These are phyloP conservation scores for Cichladusa arquata DNA, from an alignment of 2,113 vertebrate genomes.

Conservation along the genomic window DNA sequence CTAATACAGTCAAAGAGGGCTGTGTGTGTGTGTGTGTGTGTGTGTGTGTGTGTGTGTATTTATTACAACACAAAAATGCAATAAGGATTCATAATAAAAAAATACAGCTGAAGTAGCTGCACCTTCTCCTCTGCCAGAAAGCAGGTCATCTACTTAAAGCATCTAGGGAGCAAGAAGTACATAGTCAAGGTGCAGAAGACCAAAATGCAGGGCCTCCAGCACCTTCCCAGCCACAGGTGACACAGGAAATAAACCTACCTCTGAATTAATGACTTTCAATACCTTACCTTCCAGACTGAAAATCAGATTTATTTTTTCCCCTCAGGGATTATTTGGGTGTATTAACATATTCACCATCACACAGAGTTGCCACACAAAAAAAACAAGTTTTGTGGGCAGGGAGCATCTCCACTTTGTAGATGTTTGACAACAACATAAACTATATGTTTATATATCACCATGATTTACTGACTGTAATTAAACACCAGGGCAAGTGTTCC, in stretches of 20 bases:
- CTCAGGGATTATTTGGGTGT: background rate
- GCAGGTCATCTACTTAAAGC: accelerated
- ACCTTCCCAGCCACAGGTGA: background rate
- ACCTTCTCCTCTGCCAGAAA: background rate
- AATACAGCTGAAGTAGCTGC: background rate
- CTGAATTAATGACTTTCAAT: background rate
- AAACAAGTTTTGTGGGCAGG: background rate
- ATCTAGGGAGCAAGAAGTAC: background rate
- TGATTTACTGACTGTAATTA: background rate
- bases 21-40: background rate
- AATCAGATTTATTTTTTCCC: background rate
- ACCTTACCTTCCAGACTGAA: background rate
- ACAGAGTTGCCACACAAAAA: background rate
- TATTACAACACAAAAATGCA: background rate
- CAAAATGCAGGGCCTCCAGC: background rate
- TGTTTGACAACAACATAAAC: background rate
- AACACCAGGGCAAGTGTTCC: background rate
- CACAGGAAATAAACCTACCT: background rate
- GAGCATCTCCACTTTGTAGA: background rate
- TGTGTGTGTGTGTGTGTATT: background rate
- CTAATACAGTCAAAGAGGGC: background rate
- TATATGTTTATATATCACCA: background rate
- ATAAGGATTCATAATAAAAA: background rate
- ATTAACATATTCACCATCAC: background rate
- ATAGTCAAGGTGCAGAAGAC: background rate